Conservation (phyloP, 2,113 vertebrate genomes). For the Sus scrofa region DNA sequence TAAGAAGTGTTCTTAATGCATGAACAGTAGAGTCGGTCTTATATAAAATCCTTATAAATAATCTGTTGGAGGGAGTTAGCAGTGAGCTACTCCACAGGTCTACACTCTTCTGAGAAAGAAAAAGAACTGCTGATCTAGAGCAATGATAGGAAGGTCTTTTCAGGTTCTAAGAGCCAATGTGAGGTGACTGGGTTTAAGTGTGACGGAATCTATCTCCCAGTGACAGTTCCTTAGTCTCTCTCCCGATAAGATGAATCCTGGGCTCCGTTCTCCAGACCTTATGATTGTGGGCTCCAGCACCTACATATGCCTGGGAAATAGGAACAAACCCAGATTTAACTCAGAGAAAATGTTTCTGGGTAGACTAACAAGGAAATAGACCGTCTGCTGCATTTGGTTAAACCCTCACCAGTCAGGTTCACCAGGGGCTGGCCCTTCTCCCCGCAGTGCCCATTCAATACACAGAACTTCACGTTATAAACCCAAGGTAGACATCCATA, state of each 20-base stretch:
- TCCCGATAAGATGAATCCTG: background rate
- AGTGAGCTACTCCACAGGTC: background rate
- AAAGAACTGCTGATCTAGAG: background rate
- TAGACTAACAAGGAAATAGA: slow-evolving; percentile 32
- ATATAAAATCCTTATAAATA: slow-evolving; percentile 30
- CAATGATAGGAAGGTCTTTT: slow-evolving; percentile 28
- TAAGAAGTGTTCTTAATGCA: slow-evolving; percentile 3
- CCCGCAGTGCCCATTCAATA: background rate
- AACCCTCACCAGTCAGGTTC: background rate
- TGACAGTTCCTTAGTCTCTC: background rate
- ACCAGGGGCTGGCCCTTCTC: background rate
- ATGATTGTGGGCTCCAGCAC: background rate
- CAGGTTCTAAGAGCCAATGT: background rate
- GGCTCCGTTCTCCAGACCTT: background rate
- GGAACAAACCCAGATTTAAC: background rate
- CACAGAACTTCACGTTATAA: background rate
- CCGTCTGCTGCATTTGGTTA: background rate
- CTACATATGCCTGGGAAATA: background rate
- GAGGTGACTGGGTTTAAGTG: background rate
- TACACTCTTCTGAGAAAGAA: background rate
- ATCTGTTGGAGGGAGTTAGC: background rate
- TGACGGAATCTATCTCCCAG: background rate
- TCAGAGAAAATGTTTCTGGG: slow-evolving; percentile 10
- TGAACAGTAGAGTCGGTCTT: background rate
- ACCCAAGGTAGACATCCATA: background rate